phyloP scores from a whole-genome alignment of 2,113 vertebrate species.

The Odobenus rosmarus region DNA sequence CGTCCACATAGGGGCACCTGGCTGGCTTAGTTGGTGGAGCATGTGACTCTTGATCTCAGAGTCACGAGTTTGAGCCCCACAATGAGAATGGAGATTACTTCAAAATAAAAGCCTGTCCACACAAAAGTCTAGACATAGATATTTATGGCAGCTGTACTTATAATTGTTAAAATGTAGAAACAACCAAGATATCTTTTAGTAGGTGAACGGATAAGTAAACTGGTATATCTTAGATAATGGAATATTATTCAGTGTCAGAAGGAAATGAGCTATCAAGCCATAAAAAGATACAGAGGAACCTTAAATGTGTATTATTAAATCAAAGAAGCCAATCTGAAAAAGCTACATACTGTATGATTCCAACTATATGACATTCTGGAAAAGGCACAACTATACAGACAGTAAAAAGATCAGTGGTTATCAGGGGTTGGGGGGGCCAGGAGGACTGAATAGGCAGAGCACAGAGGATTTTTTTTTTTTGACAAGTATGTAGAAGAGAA shows the following conservation, averaged over 20 bases:
- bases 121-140: not conserved
- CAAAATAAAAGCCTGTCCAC: not conserved
- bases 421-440: not conserved
- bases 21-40: not conserved
- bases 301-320: not conserved
- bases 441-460: not conserved
- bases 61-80: not conserved
- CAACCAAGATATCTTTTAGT: not conserved
- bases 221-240: not conserved
- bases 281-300: not conserved
- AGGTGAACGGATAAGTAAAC: not conserved
- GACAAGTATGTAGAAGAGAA: too few species aligned
- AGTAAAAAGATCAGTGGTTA: not conserved
- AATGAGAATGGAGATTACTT: not conserved
- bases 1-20: not conserved
- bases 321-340: slow-evolving; percentile 3
- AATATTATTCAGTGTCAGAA: not conserved
- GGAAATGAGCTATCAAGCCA: not conserved
- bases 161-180: not conserved
- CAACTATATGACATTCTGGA: not conserved
- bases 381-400: not conserved
- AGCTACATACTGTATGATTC: not conserved
- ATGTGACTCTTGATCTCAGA: not conserved
- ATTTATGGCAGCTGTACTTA: not conserved
- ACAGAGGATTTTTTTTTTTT: too few species aligned